Percentiles rank a stretch among this genome's conserved stretches.
phyloP scores from a whole-genome alignment of 2,888 invertebrate genomes.

The Troglohyphantes excavatus region DNA sequence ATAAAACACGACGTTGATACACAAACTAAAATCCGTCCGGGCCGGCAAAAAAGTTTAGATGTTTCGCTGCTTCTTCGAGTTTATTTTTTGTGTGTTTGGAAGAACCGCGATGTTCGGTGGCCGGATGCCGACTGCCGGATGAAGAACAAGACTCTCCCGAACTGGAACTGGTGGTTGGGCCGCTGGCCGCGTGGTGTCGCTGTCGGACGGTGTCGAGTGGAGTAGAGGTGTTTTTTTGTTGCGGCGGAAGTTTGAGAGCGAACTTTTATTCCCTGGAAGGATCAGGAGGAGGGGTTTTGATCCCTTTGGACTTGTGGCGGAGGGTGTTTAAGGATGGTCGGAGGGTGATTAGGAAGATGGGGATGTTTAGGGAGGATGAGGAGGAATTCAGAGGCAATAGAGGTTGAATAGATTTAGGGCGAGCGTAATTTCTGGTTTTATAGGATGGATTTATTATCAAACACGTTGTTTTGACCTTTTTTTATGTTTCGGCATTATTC shows the following conservation, averaged over 20 bases:
- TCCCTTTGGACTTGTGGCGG: conserved; percentile 35
- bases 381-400: not conserved
- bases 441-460: too few species aligned
- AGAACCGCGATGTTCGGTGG: conserved; percentile 44
- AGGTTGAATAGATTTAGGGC: not conserved
- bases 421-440: not conserved
- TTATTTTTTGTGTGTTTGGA: not conserved
- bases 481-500: not conserved
- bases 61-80: not conserved
- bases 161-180: not conserved
- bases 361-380: not conserved
- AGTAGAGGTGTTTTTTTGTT: conserved; percentile 35
- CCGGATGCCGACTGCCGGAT: conserved; percentile 49
- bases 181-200: conserved; percentile 22
- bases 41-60: conserved; percentile 22
- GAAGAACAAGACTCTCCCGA: not conserved
- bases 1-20: not conserved
- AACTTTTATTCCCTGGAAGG: not conserved
- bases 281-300: conserved; percentile 15
- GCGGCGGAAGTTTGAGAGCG: conserved; percentile 51
- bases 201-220: conserved; percentile 3
- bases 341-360: conserved; percentile 62
- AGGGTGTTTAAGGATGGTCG: conserved; percentile 47
- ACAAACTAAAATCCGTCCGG: conserved; percentile 42
- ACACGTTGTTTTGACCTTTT: not conserved